These are phyloP conservation scores for Melospiza georgiana DNA, from an alignment of 2,113 vertebrate species.

Conservation along the genomic window DNA sequence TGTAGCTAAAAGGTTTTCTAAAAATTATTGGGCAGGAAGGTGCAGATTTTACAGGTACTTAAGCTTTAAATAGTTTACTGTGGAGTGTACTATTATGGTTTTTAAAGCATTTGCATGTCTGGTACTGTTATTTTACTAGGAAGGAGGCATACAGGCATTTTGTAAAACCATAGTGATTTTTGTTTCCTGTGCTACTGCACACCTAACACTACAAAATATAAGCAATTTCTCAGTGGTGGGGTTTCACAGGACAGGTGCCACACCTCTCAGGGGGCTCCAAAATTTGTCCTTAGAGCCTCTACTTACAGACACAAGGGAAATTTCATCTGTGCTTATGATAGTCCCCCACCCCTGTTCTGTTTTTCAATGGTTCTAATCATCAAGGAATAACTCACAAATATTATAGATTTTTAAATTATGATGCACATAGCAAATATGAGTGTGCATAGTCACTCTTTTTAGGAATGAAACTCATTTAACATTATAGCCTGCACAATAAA, in stretches of 20 bases:
- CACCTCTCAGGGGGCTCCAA: neutral
- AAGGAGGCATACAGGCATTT: neutral
- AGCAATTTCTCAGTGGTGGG: neutral
- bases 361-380: constrained; percentile 43
- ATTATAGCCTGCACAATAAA: neutral
- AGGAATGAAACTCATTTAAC: constrained; percentile 47
- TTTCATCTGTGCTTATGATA: neutral
- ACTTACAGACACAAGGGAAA: neutral
- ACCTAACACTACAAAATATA: neutral
- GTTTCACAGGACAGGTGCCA: neutral
- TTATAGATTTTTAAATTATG: constrained; percentile 6
- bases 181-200: neutral
- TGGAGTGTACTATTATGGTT: neutral
- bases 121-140: neutral
- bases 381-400: constrained; percentile 40
- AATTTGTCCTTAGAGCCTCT: neutral
- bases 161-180: neutral
- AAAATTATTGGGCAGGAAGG: constrained; percentile 14
- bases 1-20: constrained; percentile 33
- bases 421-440: neutral
- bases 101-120: neutral
- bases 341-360: neutral
- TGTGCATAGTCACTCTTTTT: constrained; percentile 5
- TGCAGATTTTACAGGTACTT: neutral
- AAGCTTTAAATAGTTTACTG: neutral